These are phyloP conservation scores for Tiliacea aurago DNA, from an alignment of 2,888 invertebrate genomes.

Conservation along the genomic window DNA sequence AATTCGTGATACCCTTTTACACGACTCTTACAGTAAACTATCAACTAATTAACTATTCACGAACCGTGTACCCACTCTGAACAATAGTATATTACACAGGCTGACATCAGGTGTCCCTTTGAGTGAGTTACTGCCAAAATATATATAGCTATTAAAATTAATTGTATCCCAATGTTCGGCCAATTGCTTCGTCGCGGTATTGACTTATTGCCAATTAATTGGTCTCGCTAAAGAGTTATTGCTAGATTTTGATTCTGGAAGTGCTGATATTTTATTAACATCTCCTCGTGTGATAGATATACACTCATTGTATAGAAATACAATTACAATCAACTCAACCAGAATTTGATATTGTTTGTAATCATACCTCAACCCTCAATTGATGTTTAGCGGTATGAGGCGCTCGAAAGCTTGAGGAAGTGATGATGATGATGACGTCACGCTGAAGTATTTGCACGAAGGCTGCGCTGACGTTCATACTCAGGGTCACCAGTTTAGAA, in stretches of 20 bases:
- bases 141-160: conserved; percentile 71
- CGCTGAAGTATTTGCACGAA: too few species aligned
- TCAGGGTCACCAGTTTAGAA: too few species aligned
- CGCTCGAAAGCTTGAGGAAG: too few species aligned
- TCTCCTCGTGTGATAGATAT: not conserved
- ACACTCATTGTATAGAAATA: not conserved
- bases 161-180: conserved; percentile 64
- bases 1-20: conserved; percentile 15
- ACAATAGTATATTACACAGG: conserved; percentile 44
- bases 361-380: too few species aligned
- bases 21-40: conserved; percentile 23
- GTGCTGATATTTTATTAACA: not conserved
- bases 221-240: conserved; percentile 39
- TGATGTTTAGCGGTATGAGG: too few species aligned
- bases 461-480: too few species aligned
- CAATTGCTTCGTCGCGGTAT: conserved; percentile 59
- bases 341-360: not conserved
- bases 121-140: conserved; percentile 69
- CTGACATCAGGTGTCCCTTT: conserved; percentile 71
- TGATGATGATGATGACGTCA: too few species aligned
- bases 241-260: conserved; percentile 5
- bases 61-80: conserved; percentile 40
- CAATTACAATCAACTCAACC: not conserved
- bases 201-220: conserved; percentile 70
- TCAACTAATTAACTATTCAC: conserved; percentile 51